Evolutionary conservation across 64 coral and sea anemone genomes (phyloP).

Genomic region (Cladopsammia gracilis): DNA sequence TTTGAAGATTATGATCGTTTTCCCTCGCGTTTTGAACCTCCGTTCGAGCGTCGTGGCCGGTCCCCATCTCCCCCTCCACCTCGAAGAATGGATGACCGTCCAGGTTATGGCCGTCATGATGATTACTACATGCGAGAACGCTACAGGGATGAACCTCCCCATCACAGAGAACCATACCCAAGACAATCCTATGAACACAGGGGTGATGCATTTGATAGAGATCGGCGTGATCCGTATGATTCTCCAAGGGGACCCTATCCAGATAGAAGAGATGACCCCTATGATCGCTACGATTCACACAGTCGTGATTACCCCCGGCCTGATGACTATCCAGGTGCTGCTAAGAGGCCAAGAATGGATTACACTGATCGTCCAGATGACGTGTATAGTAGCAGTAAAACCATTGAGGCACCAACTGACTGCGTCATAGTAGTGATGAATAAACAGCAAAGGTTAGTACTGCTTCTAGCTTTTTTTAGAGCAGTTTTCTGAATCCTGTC

Average conservation of each 20-base stretch:
- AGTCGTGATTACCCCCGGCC: slow-evolving; percentile 55
- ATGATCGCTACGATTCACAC: slow-evolving; percentile 56
- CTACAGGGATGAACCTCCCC: slow-evolving; percentile 72
- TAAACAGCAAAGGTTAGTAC: slow-evolving; percentile 82
- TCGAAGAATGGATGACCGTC: slow-evolving; percentile 60
- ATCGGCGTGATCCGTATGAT: slow-evolving; percentile 80
- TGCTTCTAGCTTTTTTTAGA: background rate
- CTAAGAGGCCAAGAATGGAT: slow-evolving; percentile 91
- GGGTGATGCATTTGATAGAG: slow-evolving; percentile 75
- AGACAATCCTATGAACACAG: slow-evolving; percentile 42
- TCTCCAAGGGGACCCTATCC: slow-evolving; percentile 59
- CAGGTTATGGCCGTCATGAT: slow-evolving; percentile 51
- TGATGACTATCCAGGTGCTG: slow-evolving; percentile 86
- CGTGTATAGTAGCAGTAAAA: slow-evolving; percentile 68
- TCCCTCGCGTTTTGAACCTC: slow-evolving; percentile 78
- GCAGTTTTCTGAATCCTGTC: background rate
- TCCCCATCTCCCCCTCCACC: slow-evolving; percentile 44
- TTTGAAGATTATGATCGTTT: slow-evolving; percentile 59
- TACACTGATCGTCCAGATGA: slow-evolving; percentile 74
- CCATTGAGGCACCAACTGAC: slow-evolving; percentile 94
- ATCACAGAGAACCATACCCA: slow-evolving; percentile 58
- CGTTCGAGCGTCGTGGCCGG: slow-evolving; percentile 52
- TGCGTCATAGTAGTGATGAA: slow-evolving; percentile 97
- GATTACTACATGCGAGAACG: slow-evolving; percentile 54
- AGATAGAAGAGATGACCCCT: slow-evolving; percentile 47